Conservation (phyloP, 2,113 vertebrate genomes). For the Acanthisitta chloris region DNA sequence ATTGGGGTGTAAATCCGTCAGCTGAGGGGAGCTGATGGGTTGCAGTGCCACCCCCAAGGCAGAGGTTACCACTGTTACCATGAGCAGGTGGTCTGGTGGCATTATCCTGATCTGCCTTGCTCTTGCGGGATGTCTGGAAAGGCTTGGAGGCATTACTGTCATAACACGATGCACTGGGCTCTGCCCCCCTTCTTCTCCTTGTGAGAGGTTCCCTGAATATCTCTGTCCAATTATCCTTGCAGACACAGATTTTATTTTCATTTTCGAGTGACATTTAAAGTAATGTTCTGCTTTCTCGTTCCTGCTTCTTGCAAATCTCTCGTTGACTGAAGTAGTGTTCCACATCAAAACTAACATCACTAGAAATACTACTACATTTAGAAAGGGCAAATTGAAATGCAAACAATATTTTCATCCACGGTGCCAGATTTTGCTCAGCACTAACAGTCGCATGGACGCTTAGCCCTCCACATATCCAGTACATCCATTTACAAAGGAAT, state of each 20-base stretch:
- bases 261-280: slow-evolving; percentile 35
- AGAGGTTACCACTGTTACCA: fast-evolving
- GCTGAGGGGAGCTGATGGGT: neutral
- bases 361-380: neutral
- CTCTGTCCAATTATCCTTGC: neutral
- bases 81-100: neutral
- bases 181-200: neutral
- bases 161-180: neutral
- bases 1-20: fast-evolving
- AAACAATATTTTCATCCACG: neutral
- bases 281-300: neutral
- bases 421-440: slow-evolving; percentile 15
- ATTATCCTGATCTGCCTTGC: neutral
- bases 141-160: neutral
- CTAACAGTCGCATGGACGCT: neutral
- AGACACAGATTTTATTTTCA: neutral
- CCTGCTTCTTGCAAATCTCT: neutral
- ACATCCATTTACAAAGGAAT: slow-evolving; percentile 16
- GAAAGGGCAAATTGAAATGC: slow-evolving; percentile 3
- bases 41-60: neutral
- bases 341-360: neutral
- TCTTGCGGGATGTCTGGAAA: neutral
- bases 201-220: neutral
- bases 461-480: neutral
- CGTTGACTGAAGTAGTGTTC: neutral